Conservation (phyloP, 2,113 vertebrate species). For the Rhynchomys soricoides region DNA sequence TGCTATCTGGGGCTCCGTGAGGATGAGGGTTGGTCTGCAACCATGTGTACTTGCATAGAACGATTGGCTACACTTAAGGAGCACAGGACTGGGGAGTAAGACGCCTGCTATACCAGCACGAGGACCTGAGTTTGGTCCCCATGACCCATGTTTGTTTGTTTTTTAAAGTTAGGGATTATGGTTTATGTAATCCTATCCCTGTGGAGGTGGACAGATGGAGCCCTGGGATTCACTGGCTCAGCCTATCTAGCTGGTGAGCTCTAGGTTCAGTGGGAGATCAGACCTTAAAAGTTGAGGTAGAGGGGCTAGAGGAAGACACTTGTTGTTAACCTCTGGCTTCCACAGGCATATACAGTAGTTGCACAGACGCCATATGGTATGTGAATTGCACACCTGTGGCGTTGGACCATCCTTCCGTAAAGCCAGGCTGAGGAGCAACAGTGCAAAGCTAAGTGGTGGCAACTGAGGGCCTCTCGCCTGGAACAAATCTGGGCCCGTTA, state of each 20-base stretch:
- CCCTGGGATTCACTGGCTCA: background rate
- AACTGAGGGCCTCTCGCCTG: slow-evolving; percentile 74
- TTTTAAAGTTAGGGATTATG: background rate
- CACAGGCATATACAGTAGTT: background rate
- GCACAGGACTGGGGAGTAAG: background rate
- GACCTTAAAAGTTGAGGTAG: background rate
- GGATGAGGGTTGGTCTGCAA: background rate
- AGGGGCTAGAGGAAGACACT: background rate
- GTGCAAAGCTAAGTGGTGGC: slow-evolving; percentile 66
- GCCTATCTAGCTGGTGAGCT: background rate
- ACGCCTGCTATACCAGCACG: background rate
- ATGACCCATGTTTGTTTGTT: background rate
- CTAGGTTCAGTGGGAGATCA: background rate
- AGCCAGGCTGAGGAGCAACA: background rate
- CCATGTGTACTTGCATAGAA: too few species aligned
- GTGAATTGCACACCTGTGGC: background rate
- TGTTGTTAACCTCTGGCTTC: background rate
- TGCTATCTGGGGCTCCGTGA: background rate
- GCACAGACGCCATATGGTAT: background rate
- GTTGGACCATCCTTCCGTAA: slow-evolving; percentile 25
- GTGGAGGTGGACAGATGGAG: background rate
- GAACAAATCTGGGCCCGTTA: slow-evolving; percentile 81
- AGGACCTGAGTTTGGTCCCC: background rate
- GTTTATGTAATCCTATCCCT: background rate
- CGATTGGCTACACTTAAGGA: background rate